Evolutionary conservation across 2,888 invertebrate genomes (phyloP).

Genomic region (Pegoplata infirma): DNA sequence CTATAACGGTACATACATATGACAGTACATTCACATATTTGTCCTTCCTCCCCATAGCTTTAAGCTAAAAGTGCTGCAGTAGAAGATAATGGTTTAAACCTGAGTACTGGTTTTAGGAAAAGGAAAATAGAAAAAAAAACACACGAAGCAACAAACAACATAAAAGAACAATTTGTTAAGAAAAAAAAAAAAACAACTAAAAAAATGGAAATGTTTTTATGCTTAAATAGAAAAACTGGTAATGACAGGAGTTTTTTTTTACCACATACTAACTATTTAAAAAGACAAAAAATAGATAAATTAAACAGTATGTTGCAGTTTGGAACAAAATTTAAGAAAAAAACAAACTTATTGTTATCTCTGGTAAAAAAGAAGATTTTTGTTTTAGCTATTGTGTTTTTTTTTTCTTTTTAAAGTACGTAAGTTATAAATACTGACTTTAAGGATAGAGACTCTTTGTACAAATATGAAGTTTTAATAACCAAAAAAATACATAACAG

Average conservation of each 20-base stretch:
- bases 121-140: neutral
- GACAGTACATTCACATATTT: constrained; percentile 5
- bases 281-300: neutral
- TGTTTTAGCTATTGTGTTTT: no score
- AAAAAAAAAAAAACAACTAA: neutral
- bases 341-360: neutral
- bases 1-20: neutral
- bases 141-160: constrained; percentile 2
- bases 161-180: constrained; percentile 12
- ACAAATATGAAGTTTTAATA: no score
- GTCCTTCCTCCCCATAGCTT: constrained; percentile 6
- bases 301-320: neutral
- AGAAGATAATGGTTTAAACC: constrained; percentile 47
- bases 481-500: no score
- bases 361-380: no score
- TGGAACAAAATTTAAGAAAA: neutral
- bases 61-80: constrained; percentile 14
- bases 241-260: constrained; percentile 44
- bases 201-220: constrained; percentile 20
- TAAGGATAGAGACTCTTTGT: no score
- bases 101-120: constrained; percentile 24
- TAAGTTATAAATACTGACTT: no score
- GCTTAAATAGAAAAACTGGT: constrained; percentile 26
- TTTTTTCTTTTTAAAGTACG: no score
- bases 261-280: constrained; percentile 2